These are phyloP conservation scores for Pimephales promelas DNA, from an alignment of 2,113 vertebrate species.

Conservation along the genomic window DNA sequence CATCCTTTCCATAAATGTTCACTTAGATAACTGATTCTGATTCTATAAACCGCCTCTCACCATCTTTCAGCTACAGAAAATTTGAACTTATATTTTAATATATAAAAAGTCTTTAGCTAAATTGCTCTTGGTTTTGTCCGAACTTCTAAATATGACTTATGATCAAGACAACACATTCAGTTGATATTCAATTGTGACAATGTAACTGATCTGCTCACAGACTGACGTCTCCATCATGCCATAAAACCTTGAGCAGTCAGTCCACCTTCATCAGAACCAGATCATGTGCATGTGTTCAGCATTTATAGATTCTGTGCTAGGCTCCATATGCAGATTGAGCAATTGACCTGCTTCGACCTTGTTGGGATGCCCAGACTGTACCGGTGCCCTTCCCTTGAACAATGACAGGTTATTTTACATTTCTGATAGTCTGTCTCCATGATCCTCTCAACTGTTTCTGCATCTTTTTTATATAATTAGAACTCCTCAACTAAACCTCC, in stretches of 20 bases:
- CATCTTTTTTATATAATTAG: neutral
- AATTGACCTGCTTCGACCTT: constrained; percentile 22
- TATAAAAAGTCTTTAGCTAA: too few species aligned
- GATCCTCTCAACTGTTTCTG: neutral
- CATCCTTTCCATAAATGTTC: too few species aligned
- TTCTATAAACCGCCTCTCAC: neutral
- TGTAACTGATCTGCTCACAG: neutral
- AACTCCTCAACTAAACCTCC: neutral
- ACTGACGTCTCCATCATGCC: neutral
- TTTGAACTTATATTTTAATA: neutral
- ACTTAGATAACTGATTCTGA: constrained; percentile 11
- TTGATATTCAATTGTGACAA: neutral
- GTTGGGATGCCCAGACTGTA: neutral
- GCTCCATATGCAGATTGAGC: constrained; percentile 7
- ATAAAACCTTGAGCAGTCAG: constrained; percentile 18
- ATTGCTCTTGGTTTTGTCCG: neutral
- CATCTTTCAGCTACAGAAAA: neutral
- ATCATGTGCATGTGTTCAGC: constrained; percentile 15
- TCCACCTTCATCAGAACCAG: constrained; percentile 20
- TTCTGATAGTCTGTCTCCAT: neutral
- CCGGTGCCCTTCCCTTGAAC: neutral
- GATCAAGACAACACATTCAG: neutral
- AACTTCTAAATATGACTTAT: neutral
- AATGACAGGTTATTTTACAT: neutral
- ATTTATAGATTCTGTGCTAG: constrained; percentile 31